phyloP scores from a whole-genome alignment of 2,113 vertebrate genomes.

The Lasiurus cinereus region DNA sequence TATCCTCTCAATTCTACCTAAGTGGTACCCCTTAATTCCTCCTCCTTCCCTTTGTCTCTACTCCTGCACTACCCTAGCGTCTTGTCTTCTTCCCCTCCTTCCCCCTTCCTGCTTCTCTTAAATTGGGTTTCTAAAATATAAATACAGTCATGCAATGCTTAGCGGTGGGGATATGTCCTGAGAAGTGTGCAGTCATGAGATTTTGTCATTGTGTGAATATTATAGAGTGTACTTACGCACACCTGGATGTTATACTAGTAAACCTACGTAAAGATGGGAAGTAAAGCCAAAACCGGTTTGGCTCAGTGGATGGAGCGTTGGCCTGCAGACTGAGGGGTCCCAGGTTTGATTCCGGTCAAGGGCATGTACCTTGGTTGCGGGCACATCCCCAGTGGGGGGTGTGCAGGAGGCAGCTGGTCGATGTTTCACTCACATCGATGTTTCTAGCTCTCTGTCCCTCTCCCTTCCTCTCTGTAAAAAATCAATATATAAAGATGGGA shows the following conservation, averaged over 20 bases:
- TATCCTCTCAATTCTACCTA: neutral
- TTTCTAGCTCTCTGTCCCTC: no score
- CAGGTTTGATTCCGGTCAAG: no score
- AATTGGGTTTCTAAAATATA: neutral
- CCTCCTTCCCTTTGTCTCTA: neutral
- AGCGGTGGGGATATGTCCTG: neutral
- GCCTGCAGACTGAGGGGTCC: no score
- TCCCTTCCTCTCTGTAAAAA: no score
- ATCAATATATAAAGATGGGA: neutral
- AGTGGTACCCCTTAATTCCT: neutral
- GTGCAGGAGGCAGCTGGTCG: no score
- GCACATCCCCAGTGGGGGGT: no score
- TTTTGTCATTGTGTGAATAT: neutral
- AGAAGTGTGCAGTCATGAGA: neutral
- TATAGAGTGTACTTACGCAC: neutral
- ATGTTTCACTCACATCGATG: no score
- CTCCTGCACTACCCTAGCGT: neutral
- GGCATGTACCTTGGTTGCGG: no score
- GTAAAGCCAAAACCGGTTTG: no score
- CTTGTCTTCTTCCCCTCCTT: neutral
- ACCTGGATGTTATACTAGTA: neutral
- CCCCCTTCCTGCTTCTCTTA: neutral
- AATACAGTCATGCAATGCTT: neutral
- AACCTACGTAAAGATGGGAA: no score
- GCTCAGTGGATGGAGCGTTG: no score